A percentile compares a stretch with the other conserved stretches of the same genome.
phyloP scores from a whole-genome alignment of 2,888 invertebrate genomes.

The Yponomeuta sedellus region DNA sequence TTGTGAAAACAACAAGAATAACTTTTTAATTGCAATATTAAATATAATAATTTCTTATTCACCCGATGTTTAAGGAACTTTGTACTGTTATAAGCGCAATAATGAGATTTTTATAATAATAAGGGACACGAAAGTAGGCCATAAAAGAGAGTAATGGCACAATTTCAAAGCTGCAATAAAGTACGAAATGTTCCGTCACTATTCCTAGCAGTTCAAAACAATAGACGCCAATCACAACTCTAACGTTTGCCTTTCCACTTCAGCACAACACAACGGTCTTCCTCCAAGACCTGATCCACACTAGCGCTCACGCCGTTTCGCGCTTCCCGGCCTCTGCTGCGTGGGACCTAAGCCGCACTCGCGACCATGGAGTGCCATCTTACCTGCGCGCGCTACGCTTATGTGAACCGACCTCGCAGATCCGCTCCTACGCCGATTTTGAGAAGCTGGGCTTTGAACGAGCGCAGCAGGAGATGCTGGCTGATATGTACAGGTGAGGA shows the following conservation, averaged over 20 bases:
- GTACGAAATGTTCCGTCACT: too few species aligned
- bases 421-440: constrained; percentile 77
- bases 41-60: too few species aligned
- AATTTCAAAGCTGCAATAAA: too few species aligned
- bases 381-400: constrained; percentile 82
- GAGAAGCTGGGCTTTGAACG: constrained; percentile 72
- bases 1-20: too few species aligned
- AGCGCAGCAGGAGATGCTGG: constrained; percentile 78
- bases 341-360: constrained; percentile 70
- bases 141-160: too few species aligned
- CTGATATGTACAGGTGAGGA: constrained; percentile 80
- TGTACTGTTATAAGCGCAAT: too few species aligned
- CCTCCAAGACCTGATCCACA: constrained; percentile 78
- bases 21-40: too few species aligned
- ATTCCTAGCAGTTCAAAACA: too few species aligned
- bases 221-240: too few species aligned
- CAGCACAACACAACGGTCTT: constrained; percentile 78
- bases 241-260: constrained; percentile 17
- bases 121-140: too few species aligned
- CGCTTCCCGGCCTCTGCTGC: constrained; percentile 69
- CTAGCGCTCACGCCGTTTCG: constrained; percentile 79
- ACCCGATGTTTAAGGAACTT: too few species aligned
- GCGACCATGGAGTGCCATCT: constrained; percentile 89
- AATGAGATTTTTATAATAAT: too few species aligned
- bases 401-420: constrained; percentile 75